Evolutionary conservation across 2,797 vertebrate species (phyloP).

Genomic region (Amblyraja radiata): DNA sequence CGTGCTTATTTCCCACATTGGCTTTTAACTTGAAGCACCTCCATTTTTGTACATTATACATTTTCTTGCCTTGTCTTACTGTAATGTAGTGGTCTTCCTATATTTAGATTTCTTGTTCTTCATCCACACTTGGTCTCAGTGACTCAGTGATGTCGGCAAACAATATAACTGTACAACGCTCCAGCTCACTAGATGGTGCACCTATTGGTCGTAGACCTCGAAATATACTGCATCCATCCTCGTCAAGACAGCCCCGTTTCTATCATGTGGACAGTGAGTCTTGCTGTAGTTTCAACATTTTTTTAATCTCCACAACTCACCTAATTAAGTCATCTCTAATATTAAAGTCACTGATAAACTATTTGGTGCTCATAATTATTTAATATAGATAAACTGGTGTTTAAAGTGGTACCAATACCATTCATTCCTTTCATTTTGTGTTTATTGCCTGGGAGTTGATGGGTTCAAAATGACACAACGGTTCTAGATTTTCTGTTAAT

Average conservation of each 20-base stretch:
- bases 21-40: background rate
- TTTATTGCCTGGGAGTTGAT: background rate
- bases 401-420: background rate
- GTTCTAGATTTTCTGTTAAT: background rate
- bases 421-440: background rate
- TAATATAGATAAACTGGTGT: background rate
- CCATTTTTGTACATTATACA: slow-evolving; percentile 31
- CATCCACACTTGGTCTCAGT: slow-evolving; percentile 68
- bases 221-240: slow-evolving; percentile 56
- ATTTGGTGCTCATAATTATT: background rate
- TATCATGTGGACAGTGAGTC: slow-evolving; percentile 36
- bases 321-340: slow-evolving; percentile 40
- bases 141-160: slow-evolving; percentile 55
- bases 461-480: background rate
- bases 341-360: background rate
- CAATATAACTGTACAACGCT: slow-evolving; percentile 63
- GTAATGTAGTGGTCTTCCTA: slow-evolving; percentile 38
- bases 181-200: slow-evolving; percentile 68
- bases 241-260: slow-evolving; percentile 50
- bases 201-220: slow-evolving; percentile 55
- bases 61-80: slow-evolving; percentile 42
- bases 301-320: slow-evolving; percentile 39
- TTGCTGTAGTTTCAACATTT: slow-evolving; percentile 43
- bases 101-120: slow-evolving; percentile 69
- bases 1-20: background rate